Conservation (phyloP, 2,797 vertebrate species). For the Acropternis orthonyx region DNA sequence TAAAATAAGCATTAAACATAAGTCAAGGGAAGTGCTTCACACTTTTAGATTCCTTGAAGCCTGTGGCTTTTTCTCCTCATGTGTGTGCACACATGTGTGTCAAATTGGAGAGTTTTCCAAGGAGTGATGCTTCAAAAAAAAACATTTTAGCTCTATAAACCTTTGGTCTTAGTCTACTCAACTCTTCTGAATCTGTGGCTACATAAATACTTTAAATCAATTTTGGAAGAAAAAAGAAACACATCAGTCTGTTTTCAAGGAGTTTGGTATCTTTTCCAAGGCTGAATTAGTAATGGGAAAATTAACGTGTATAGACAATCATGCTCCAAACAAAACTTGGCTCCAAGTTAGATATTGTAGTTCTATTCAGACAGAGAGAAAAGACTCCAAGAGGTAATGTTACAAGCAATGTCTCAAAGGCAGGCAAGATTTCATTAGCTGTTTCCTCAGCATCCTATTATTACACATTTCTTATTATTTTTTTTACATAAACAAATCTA, state of each 20-base stretch:
- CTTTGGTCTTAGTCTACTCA: not conserved
- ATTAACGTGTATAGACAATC: not conserved
- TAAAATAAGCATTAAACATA: not conserved
- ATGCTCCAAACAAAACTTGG: not conserved
- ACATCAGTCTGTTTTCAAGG: not conserved
- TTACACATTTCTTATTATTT: rapidly evolving
- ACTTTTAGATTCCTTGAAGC: not conserved
- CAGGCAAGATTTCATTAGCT: not conserved
- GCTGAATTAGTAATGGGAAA: not conserved
- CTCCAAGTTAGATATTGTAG: not conserved
- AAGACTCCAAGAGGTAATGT: not conserved
- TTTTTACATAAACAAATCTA: not conserved
- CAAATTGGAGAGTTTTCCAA: not conserved
- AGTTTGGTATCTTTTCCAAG: not conserved
- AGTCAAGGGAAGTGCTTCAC: not conserved
- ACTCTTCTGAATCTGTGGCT: not conserved
- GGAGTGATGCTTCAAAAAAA: not conserved
- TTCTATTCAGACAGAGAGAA: not conserved
- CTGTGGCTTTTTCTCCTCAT: not conserved
- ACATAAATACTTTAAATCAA: not conserved
- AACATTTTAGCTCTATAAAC: not conserved
- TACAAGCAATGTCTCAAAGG: not conserved
- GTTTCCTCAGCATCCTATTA: not conserved
- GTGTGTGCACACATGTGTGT: rapidly evolving
- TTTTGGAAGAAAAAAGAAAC: not conserved